Percentiles rank a stretch among this genome's conserved stretches.
Conservation (phyloP, 1,140 invertebrate genomes). For the Oedothorax gibbosus region DNA sequence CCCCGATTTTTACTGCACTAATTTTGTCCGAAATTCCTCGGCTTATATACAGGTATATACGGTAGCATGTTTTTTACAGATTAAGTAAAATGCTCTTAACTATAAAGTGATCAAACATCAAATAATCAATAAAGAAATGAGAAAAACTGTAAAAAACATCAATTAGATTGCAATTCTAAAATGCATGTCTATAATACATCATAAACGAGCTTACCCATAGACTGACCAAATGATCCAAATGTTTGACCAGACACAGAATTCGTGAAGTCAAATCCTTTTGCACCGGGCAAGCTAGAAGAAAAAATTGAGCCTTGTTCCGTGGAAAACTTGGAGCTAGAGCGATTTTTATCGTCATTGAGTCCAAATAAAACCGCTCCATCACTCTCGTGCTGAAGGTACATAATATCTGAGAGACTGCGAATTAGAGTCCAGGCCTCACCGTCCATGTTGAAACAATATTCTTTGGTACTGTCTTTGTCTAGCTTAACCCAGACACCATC, state of each 20-base stretch:
- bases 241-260: conserved; percentile 26
- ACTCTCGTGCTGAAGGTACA: conserved; percentile 77
- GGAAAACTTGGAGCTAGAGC: conserved; percentile 28
- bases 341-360: conserved; percentile 49
- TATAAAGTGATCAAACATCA: no score
- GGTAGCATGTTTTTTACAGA: no score
- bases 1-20: no score
- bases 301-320: conserved; percentile 44
- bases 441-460: conserved; percentile 78
- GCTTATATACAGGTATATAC: no score
- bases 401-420: conserved; percentile 76
- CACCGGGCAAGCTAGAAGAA: neutral
- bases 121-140: no score
- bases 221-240: conserved; percentile 51
- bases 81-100: no score
- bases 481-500: conserved; percentile 76
- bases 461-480: conserved; percentile 74
- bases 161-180: no score
- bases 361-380: conserved; percentile 66
- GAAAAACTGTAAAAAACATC: no score
- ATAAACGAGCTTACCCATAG: conserved; percentile 25
- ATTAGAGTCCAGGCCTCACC: conserved; percentile 83
- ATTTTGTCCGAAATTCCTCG: no score
- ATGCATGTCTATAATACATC: no score
- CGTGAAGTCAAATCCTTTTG: conserved; percentile 60